These are phyloP conservation scores for Agrilus biguttatus DNA, from an alignment of 2,888 invertebrate genomes.

Conservation along the genomic window DNA sequence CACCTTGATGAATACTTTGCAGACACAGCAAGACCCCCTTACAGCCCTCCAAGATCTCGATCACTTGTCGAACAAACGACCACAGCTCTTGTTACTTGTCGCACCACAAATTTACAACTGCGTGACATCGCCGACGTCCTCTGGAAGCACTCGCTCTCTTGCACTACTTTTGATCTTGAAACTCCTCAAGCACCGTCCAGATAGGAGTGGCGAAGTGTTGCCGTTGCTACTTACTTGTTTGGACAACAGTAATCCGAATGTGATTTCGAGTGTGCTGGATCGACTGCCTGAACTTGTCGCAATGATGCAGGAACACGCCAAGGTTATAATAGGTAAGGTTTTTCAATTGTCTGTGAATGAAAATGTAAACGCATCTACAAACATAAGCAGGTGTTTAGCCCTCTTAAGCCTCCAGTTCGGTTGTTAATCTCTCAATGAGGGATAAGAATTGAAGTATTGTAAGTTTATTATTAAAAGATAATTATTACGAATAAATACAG, in stretches of 20 bases:
- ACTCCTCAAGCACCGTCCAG: constrained; percentile 49
- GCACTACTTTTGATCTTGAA: constrained; percentile 60
- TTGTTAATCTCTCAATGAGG: constrained; percentile 35
- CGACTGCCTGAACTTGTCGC: constrained; percentile 70
- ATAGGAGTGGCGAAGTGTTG: constrained; percentile 45
- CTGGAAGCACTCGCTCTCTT: constrained; percentile 48
- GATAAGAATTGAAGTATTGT: no score
- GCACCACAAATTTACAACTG: constrained; percentile 48
- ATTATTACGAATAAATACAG: no score
- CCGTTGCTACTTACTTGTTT: constrained; percentile 70
- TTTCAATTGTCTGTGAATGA: constrained; percentile 72
- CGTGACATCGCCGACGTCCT: constrained; percentile 47
- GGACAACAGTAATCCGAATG: constrained; percentile 62
- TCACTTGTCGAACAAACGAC: constrained; percentile 52
- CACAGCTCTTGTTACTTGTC: constrained; percentile 50
- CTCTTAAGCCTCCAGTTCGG: constrained; percentile 73
- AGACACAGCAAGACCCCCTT: constrained; percentile 35
- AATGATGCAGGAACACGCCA: constrained; percentile 74
- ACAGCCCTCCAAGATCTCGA: constrained; percentile 60
- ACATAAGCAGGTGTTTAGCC: constrained; percentile 66
- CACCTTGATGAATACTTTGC: constrained; percentile 33
- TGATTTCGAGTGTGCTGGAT: constrained; percentile 65
- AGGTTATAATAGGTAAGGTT: constrained; percentile 60
- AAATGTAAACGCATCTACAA: constrained; percentile 58
- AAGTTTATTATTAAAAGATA: no score